Conservation (phyloP, 2,888 invertebrate genomes). For the Rhagium mordax region DNA sequence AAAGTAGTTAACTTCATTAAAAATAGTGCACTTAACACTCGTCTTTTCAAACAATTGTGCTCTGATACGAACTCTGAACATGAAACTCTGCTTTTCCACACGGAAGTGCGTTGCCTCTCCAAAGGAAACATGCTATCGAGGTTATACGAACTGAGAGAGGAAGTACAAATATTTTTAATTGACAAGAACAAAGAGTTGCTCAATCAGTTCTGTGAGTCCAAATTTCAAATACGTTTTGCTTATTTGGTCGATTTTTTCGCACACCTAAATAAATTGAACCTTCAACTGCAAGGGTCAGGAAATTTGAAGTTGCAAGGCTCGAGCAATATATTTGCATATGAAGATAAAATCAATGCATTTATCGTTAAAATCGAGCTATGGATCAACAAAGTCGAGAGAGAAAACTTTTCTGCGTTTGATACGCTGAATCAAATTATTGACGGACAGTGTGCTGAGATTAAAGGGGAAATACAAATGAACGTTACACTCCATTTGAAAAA, state of each 20-base stretch:
- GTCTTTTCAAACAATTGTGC: slow-evolving; percentile 38
- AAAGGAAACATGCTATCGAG: slow-evolving; percentile 36
- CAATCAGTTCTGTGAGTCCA: slow-evolving; percentile 14
- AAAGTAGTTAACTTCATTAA: slow-evolving; percentile 45
- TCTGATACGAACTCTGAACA: slow-evolving; percentile 37
- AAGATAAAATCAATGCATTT: slow-evolving; percentile 28
- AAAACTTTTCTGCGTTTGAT: slow-evolving; percentile 28
- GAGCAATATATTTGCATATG: slow-evolving; percentile 29
- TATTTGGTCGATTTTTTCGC: slow-evolving; percentile 36
- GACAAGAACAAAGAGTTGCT: slow-evolving; percentile 30
- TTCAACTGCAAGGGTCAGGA: slow-evolving; percentile 32
- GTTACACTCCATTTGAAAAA: slow-evolving; percentile 12
- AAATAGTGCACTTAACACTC: slow-evolving; percentile 44
- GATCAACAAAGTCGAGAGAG: slow-evolving; percentile 21
- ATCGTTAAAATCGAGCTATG: slow-evolving; percentile 25
- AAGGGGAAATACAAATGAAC: slow-evolving; percentile 10
- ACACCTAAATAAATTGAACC: slow-evolving; percentile 34
- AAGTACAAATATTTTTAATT: slow-evolving; percentile 27
- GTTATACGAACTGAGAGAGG: slow-evolving; percentile 36
- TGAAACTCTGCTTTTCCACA: slow-evolving; percentile 30
- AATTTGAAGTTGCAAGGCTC: slow-evolving; percentile 11
- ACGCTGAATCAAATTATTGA: slow-evolving; percentile 31
- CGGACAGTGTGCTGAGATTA: slow-evolving; percentile 25
- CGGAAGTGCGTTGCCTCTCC: slow-evolving; percentile 32
- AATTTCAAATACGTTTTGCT: slow-evolving; percentile 30